Evolutionary conservation across 2,113 vertebrate genomes (phyloP).

Genomic region (Dipodomys spectabilis): DNA sequence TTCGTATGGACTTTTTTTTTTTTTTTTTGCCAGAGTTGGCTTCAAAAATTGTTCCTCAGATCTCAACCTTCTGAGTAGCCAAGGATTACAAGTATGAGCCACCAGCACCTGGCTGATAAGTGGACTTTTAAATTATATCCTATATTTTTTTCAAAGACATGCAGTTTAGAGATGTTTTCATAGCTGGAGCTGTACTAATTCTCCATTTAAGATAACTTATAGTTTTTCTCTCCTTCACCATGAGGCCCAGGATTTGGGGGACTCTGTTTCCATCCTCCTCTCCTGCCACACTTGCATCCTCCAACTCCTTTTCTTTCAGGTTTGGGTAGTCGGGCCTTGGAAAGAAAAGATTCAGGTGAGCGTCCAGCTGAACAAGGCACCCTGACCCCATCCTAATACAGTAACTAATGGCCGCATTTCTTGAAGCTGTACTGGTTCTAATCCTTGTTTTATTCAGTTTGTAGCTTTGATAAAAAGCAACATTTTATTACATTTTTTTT

Average conservation of each 20-base stretch:
- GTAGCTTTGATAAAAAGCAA: neutral
- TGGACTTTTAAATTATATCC: neutral
- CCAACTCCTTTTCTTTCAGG: conserved; percentile 93
- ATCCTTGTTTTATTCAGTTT: conserved; percentile 47
- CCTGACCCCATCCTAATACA: neutral
- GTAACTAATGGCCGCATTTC: conserved; percentile 60
- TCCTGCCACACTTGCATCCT: conserved; percentile 63
- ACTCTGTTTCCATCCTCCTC: neutral
- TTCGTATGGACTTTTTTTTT: no score
- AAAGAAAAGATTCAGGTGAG: conserved; percentile 99
- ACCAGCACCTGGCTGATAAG: neutral
- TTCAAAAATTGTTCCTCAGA: no score
- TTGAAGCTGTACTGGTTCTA: conserved; percentile 58
- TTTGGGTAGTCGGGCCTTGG: conserved; percentile 92
- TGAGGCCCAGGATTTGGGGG: conserved; percentile 49
- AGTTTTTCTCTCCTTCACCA: conserved; percentile 29
- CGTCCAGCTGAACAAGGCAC: conserved; percentile 51
- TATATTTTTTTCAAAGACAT: neutral
- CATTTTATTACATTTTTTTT: conserved; percentile 1
- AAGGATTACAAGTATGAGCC: no score
- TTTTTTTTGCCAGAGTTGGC: no score
- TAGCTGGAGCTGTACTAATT: conserved; percentile 13
- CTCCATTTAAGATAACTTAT: conserved; percentile 33
- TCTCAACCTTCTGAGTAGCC: no score
- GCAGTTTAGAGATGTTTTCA: conserved; percentile 12